Conservation (phyloP, 2,797 vertebrate species). For the Tamandua tetradactyla region DNA sequence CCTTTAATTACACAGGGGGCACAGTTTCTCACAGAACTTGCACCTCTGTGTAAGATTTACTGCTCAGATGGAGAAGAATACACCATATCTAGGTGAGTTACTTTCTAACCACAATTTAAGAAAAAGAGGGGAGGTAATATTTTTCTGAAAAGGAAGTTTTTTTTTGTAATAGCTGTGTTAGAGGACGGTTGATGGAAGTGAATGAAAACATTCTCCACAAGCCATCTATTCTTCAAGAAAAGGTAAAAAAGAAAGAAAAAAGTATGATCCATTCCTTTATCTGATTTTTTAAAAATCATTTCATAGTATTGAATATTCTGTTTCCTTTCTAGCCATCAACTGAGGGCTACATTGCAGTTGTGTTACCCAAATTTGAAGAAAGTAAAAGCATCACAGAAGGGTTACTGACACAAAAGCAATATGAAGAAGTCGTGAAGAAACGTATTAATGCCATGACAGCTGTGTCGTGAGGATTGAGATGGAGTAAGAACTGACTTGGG, state of each 20-base stretch:
- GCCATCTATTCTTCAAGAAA: constrained; percentile 92
- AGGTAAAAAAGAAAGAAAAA: constrained; percentile 85
- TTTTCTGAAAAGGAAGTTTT: constrained; percentile 17
- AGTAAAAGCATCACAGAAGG: constrained; percentile 96
- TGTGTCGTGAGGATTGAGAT: constrained; percentile 55
- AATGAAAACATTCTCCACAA: constrained; percentile 94
- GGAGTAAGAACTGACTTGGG: fast-evolving
- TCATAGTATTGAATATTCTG: constrained; percentile 33
- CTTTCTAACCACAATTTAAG: neutral
- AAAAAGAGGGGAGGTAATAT: neutral
- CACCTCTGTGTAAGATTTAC: constrained; percentile 95
- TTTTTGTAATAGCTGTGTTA: constrained; percentile 92
- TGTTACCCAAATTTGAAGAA: constrained; percentile 98
- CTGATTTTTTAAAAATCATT: constrained; percentile 44
- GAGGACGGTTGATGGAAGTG: constrained; percentile 96
- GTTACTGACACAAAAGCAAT: constrained; percentile 91
- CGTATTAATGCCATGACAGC: constrained; percentile 79
- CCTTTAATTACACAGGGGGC: constrained; percentile 88
- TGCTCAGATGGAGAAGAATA: constrained; percentile 94
- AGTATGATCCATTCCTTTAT: neutral
- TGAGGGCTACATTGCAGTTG: constrained; percentile 97
- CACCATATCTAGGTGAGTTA: constrained; percentile 94
- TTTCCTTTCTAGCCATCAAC: constrained; percentile 90
- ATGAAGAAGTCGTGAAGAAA: constrained; percentile 89
- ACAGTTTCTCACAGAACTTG: constrained; percentile 97